Conservation (phyloP, 2,888 invertebrate species). For the Saturnia pavonia region DNA sequence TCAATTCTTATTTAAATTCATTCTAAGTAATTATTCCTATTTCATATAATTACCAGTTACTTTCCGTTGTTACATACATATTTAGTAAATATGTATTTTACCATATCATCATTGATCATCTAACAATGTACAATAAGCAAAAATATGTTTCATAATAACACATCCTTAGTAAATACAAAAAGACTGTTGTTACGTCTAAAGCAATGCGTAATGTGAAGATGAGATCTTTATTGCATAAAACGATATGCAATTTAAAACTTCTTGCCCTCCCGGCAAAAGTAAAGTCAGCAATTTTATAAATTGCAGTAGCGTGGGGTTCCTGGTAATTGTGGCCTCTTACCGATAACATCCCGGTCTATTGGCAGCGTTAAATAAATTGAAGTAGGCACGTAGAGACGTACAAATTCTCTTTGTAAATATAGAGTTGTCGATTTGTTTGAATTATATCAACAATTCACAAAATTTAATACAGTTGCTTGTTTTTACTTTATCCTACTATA, state of each 20-base stretch:
- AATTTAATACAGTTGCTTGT: neutral
- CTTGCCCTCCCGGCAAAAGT: slow-evolving; percentile 64
- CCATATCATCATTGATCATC: neutral
- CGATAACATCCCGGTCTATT: slow-evolving; percentile 53
- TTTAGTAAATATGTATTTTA: no score
- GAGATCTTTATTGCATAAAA: slow-evolving; percentile 56
- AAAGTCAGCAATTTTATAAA: slow-evolving; percentile 75
- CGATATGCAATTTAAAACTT: slow-evolving; percentile 69
- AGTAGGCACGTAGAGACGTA: slow-evolving; percentile 31
- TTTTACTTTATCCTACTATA: neutral
- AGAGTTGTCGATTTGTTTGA: slow-evolving; percentile 26
- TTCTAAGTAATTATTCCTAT: no score
- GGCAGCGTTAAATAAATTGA: slow-evolving; percentile 72
- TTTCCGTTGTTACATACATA: no score
- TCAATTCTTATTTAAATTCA: no score
- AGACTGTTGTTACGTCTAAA: slow-evolving; percentile 35
- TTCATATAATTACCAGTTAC: no score
- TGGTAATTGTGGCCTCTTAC: slow-evolving; percentile 67
- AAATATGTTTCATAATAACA: neutral
- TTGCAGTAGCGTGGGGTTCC: slow-evolving; percentile 68
- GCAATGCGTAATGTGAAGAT: slow-evolving; percentile 47
- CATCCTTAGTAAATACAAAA: slow-evolving; percentile 3
- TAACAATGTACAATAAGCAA: neutral
- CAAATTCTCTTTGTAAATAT: slow-evolving; percentile 22
- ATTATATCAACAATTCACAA: neutral